phyloP scores from a whole-genome alignment of 2,113 vertebrate species.

The Phrynocephalus versicolor region DNA sequence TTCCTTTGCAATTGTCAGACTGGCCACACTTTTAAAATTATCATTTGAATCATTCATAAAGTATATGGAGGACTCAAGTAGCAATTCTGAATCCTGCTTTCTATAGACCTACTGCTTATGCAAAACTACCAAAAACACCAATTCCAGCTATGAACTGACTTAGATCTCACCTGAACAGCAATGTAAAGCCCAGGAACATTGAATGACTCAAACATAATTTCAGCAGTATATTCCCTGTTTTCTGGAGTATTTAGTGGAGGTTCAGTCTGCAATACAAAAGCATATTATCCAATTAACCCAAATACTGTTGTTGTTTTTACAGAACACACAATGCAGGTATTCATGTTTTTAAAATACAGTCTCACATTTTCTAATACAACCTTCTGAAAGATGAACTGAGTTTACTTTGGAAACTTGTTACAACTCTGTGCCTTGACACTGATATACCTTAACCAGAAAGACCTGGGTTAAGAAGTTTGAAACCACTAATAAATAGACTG shows the following conservation, averaged over 20 bases:
- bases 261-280: conserved; percentile 83
- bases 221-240: conserved; percentile 98
- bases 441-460: neutral
- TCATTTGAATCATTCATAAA: neutral
- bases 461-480: too few relatives aligned
- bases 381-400: neutral
- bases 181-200: conserved; percentile 98
- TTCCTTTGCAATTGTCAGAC: neutral
- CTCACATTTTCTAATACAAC: neutral
- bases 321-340: neutral
- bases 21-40: too few relatives aligned
- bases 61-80: neutral
- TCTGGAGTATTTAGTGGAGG: conserved; percentile 98
- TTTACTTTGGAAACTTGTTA: neutral
- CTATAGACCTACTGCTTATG: neutral
- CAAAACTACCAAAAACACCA: neutral
- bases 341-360: neutral
- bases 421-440: neutral
- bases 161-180: conserved; percentile 91
- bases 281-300: neutral
- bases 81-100: neutral
- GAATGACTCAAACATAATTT: conserved; percentile 99
- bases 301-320: too few relatives aligned
- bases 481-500: too few relatives aligned
- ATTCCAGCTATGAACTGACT: neutral